These are phyloP conservation scores for Sebastes itinus DNA, from an alignment of 2,797 vertebrate species.

Conservation along the genomic window DNA sequence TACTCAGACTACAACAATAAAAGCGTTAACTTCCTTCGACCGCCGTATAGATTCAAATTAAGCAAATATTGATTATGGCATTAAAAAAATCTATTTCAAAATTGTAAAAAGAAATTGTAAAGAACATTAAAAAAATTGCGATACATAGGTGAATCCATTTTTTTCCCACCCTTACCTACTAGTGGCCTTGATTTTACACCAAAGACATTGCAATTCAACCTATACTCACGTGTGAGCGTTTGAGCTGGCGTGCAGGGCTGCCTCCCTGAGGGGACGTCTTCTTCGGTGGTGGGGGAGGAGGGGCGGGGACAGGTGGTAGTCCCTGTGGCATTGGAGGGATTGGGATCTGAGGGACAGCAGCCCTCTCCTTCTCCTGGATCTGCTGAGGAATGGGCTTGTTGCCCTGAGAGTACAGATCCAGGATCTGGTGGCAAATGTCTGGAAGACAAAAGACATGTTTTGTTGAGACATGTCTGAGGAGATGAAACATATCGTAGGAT, in stretches of 20 bases:
- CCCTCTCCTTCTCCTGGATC: constrained; percentile 86
- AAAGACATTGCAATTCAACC: not conserved
- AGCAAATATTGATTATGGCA: too few relatives aligned
- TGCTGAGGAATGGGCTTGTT: constrained; percentile 97
- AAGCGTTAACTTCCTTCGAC: too few relatives aligned
- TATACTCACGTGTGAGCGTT: constrained; percentile 89
- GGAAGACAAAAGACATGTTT: not conserved
- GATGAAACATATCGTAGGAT: rapidly evolving
- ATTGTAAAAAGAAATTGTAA: too few relatives aligned
- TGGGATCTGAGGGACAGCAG: constrained; percentile 50
- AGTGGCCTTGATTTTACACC: not conserved
- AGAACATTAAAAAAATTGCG: rapidly evolving
- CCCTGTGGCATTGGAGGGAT: constrained; percentile 68
- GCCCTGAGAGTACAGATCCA: constrained; percentile 97
- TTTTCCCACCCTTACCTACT: too few relatives aligned
- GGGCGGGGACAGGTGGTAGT: constrained; percentile 58
- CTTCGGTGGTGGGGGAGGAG: constrained; percentile 86
- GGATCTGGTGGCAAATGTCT: constrained; percentile 99
- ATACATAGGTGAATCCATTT: too few relatives aligned
- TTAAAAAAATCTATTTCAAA: too few relatives aligned
- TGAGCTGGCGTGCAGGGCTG: constrained; percentile 91
- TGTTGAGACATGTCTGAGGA: not conserved
- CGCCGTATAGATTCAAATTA: too few relatives aligned
- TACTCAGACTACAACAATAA: too few relatives aligned
- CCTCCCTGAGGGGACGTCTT: constrained; percentile 93